Percentiles rank a stretch among this genome's conserved stretches.
Conservation (phyloP, 2,888 invertebrate species). For the Branchipolynoe longqiensis region DNA sequence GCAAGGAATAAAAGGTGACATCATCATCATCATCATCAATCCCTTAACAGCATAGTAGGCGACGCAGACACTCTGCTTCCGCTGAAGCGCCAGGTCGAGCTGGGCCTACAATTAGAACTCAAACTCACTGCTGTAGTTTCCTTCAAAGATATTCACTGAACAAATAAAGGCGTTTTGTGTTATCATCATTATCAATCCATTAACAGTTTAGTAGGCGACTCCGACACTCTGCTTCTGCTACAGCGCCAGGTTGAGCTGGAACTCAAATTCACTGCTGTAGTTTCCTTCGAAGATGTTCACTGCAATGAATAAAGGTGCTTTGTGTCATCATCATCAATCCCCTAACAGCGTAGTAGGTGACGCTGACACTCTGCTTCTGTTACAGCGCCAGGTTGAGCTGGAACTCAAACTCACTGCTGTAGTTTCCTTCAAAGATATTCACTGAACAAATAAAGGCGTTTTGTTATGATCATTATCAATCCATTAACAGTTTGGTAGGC, state of each 20-base stretch:
- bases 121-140: constrained; percentile 83
- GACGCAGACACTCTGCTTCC: constrained; percentile 82
- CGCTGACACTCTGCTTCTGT: constrained; percentile 82
- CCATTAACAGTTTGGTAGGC: too few species aligned
- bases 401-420: constrained; percentile 83
- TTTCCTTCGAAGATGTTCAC: constrained; percentile 83
- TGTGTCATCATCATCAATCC: too few species aligned
- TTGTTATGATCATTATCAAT: too few species aligned
- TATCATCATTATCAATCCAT: too few species aligned
- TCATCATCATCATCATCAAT: too few species aligned
- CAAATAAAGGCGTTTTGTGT: too few species aligned
- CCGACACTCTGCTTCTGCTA: constrained; percentile 83
- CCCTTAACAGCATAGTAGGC: too few species aligned
- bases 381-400: constrained; percentile 83
- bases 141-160: constrained; percentile 83
- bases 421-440: constrained; percentile 83
- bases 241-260: constrained; percentile 82
- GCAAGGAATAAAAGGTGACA: too few species aligned
- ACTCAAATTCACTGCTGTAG: constrained; percentile 84
- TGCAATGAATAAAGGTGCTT: too few species aligned
- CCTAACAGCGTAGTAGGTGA: too few species aligned
- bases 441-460: too few species aligned
- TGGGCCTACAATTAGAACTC: constrained; percentile 83
- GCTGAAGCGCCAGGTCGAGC: constrained; percentile 82
- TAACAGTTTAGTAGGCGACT: constrained; percentile 84